These are phyloP conservation scores for Stictocephala bisonia DNA, from an alignment of 2,888 invertebrate genomes.

Conservation along the genomic window DNA sequence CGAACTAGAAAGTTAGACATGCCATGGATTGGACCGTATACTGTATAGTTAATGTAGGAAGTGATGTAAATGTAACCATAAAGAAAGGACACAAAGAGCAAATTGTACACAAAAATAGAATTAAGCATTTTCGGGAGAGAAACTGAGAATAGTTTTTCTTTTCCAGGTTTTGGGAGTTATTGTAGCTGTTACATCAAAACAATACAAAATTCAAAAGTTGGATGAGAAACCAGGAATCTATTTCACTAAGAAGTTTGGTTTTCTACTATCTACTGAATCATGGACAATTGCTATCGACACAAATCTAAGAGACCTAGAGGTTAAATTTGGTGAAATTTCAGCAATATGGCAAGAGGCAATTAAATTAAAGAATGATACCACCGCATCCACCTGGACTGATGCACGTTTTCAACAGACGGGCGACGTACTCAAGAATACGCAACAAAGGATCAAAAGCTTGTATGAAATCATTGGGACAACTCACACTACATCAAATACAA, in stretches of 20 bases:
- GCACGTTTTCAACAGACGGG: slow-evolving; percentile 4
- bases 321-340: neutral
- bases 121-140: slow-evolving; percentile 17
- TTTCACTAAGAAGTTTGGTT: slow-evolving; percentile 8
- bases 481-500: neutral
- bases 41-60: neutral
- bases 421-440: neutral
- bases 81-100: neutral
- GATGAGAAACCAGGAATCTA: slow-evolving; percentile 6
- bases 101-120: slow-evolving; percentile 7
- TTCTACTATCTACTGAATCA: neutral
- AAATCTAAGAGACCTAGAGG: neutral
- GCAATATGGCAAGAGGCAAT: neutral
- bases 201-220: slow-evolving; percentile 1
- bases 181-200: neutral
- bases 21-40: neutral
- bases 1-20: neutral
- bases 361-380: neutral
- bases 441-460: neutral
- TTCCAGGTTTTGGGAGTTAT: neutral
- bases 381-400: neutral
- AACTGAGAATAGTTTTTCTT: neutral
- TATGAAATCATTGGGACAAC: neutral
- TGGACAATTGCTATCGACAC: slow-evolving; percentile 15
- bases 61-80: slow-evolving; percentile 6